phyloP scores from a whole-genome alignment of 2,888 invertebrate species.

The Sepioteuthis lessoniana region DNA sequence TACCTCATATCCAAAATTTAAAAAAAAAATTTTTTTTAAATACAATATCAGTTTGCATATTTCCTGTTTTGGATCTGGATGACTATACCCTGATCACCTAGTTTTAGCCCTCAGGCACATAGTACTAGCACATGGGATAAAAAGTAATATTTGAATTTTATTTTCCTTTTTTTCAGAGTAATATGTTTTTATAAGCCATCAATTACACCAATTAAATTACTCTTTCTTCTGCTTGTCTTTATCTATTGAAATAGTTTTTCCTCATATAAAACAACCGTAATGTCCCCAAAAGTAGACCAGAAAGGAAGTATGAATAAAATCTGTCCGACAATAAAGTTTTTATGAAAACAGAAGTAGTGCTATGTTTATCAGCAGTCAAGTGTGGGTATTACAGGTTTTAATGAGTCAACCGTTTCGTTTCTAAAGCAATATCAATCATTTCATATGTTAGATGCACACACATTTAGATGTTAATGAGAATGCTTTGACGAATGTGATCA shows the following conservation, averaged over 20 bases:
- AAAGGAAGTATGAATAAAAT: neutral
- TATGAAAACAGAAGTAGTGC: neutral
- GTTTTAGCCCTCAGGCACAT: too few species aligned
- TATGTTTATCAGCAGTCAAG: neutral
- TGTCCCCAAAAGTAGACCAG: neutral
- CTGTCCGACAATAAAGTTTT: neutral
- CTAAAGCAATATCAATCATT: neutral
- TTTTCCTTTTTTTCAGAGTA: too few species aligned
- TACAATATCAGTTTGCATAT: too few species aligned
- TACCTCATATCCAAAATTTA: too few species aligned
- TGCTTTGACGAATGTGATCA: neutral
- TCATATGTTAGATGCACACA: neutral
- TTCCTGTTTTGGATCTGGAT: too few species aligned
- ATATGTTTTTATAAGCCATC: neutral
- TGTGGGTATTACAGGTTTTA: neutral
- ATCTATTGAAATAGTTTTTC: neutral
- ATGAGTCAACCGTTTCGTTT: neutral
- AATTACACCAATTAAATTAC: neutral
- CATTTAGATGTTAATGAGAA: constrained; percentile 9
- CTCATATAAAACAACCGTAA: neutral
- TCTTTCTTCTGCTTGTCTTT: neutral
- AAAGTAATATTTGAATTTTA: too few species aligned
- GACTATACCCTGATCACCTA: too few species aligned
- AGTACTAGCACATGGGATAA: too few species aligned
- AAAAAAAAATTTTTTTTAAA: too few species aligned